These are phyloP conservation scores for Oscheius sp. DNA, from an alignment of 1,140 invertebrate species.

Conservation along the genomic window DNA sequence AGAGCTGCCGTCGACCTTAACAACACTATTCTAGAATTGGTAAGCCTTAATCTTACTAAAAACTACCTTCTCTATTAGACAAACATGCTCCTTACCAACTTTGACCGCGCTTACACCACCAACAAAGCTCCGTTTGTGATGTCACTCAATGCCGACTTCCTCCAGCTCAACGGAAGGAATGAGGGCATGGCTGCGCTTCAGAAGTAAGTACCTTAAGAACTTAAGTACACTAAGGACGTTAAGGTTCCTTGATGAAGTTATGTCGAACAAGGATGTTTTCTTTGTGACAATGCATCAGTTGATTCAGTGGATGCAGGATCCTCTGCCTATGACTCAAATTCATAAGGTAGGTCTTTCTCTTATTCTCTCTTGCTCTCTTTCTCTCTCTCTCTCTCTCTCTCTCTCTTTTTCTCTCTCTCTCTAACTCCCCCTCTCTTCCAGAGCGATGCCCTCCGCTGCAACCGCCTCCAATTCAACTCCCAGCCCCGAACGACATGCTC, in stretches of 20 bases:
- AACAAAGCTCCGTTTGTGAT: constrained; percentile 44
- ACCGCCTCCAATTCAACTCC: background rate
- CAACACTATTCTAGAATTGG: constrained; percentile 36
- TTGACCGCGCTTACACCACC: constrained; percentile 42
- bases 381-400: background rate
- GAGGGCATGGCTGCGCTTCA: constrained; percentile 37
- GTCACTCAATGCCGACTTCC: constrained; percentile 44
- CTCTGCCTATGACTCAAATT: constrained; percentile 31
- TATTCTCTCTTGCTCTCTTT: background rate
- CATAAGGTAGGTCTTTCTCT: constrained; percentile 9
- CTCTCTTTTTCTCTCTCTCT: background rate
- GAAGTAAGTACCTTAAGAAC: constrained; percentile 16
- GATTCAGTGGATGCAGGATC: constrained; percentile 43
- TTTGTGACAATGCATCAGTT: constrained; percentile 41
- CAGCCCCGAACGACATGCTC: constrained; percentile 16
- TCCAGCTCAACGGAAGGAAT: constrained; percentile 38
- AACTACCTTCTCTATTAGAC: constrained; percentile 6
- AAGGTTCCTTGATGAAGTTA: constrained; percentile 37
- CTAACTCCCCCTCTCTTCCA: background rate
- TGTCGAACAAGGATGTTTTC: constrained; percentile 36
- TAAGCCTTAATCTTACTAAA: background rate
- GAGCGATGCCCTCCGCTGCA: background rate
- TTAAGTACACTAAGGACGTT: background rate
- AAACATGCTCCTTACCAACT: constrained; percentile 36
- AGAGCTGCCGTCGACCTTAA: constrained; percentile 42